Conservation (phyloP, 2,888 invertebrate species). For the Trachelus troglodyta region DNA sequence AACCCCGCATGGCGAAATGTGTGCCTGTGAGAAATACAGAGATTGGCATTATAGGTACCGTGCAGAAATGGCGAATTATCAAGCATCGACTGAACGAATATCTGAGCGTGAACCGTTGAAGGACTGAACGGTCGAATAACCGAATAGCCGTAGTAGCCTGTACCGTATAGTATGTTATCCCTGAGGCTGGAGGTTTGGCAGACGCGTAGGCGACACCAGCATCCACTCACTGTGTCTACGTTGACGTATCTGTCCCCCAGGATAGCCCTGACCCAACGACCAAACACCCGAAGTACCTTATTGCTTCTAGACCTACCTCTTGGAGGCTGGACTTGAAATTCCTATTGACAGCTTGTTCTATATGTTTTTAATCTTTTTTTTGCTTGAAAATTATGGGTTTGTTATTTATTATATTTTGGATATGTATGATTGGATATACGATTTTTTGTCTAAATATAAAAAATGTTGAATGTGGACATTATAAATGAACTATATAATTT, state of each 20-base stretch:
- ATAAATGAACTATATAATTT: not conserved
- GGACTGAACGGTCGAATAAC: constrained; percentile 11
- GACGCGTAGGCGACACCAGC: constrained; percentile 43
- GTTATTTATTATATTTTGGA: not conserved
- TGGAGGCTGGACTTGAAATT: constrained; percentile 40
- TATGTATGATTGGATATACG: not conserved
- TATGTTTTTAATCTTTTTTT: not conserved
- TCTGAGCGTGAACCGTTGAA: constrained; percentile 16
- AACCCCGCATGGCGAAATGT: constrained; percentile 41
- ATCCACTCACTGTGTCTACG: constrained; percentile 49
- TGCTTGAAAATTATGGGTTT: not conserved
- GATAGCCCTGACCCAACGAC: constrained; percentile 45
- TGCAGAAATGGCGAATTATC: constrained; percentile 40
- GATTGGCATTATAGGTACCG: constrained; percentile 6
- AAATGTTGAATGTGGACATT: not conserved
- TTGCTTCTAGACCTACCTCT: not conserved
- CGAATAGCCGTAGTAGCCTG: not conserved
- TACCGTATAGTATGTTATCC: constrained; percentile 23
- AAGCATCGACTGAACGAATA: constrained; percentile 33
- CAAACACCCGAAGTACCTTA: constrained; percentile 21
- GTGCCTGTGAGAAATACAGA: constrained; percentile 36
- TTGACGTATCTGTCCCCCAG: constrained; percentile 66
- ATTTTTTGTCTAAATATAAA: not conserved
- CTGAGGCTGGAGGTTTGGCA: constrained; percentile 27
- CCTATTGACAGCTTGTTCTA: constrained; percentile 43